A percentile compares a stretch with the other conserved stretches of the same genome.
These are phyloP conservation scores for Phengaris arion DNA, from an alignment of 2,888 invertebrate genomes.

Conservation along the genomic window DNA sequence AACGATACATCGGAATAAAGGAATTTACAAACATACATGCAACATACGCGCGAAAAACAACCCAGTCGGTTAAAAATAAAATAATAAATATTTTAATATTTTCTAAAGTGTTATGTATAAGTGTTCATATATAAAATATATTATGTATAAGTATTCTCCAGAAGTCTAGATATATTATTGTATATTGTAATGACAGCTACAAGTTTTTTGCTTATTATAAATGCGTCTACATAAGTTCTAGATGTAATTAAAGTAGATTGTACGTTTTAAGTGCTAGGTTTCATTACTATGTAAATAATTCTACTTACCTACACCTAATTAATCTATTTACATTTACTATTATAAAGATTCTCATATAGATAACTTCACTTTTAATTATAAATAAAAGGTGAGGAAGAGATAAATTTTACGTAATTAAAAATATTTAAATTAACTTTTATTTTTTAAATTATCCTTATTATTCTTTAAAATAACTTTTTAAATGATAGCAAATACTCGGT, in stretches of 20 bases:
- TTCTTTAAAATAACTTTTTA: too few relatives aligned
- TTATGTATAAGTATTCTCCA: too few relatives aligned
- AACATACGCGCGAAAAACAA: too few relatives aligned
- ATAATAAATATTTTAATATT: too few relatives aligned
- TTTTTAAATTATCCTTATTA: background rate
- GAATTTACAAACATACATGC: too few relatives aligned
- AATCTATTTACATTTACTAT: background rate
- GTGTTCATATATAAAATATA: too few relatives aligned
- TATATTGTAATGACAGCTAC: too few relatives aligned
- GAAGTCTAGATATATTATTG: too few relatives aligned
- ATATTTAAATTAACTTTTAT: background rate
- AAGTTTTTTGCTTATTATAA: too few relatives aligned
- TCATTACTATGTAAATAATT: background rate
- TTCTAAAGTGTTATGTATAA: too few relatives aligned
- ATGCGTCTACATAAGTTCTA: background rate
- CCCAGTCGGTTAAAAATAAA: too few relatives aligned
- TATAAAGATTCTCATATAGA: conserved; percentile 13
- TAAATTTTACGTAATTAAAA: conserved; percentile 34
- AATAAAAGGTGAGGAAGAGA: conserved; percentile 11
- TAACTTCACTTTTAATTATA: conserved; percentile 23
- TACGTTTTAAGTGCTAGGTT: background rate
- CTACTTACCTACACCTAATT: background rate
- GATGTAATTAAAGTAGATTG: background rate
- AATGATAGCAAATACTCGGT: conserved; percentile 10
- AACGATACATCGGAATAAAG: too few relatives aligned